phyloP scores from a whole-genome alignment of 2,888 invertebrate genomes.

The Hedychridium roseum region DNA sequence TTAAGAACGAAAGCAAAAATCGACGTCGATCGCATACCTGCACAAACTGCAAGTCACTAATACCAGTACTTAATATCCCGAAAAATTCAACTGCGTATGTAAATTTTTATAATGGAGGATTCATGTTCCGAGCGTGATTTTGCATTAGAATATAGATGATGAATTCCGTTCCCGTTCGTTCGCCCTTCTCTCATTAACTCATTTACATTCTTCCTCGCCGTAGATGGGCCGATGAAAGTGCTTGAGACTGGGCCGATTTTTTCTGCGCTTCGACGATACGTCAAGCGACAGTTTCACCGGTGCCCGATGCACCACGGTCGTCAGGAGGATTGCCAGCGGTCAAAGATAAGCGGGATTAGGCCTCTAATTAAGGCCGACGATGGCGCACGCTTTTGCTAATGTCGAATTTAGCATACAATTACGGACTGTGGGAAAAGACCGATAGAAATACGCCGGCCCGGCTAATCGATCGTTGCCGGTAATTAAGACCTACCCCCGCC shows the following conservation, averaged over 20 bases:
- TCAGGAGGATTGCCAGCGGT: neutral
- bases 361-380: constrained; percentile 28
- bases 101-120: no score
- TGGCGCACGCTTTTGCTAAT: constrained; percentile 28
- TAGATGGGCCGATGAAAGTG: neutral
- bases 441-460: neutral
- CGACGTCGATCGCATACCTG: constrained; percentile 8
- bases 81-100: no score
- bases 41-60: neutral
- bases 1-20: neutral
- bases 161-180: neutral
- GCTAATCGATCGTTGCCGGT: neutral
- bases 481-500: no score
- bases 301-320: neutral
- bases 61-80: no score
- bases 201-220: neutral
- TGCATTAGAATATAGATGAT: no score
- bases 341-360: neutral
- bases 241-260: constrained; percentile 1
- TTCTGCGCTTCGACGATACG: constrained; percentile 16
- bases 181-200: neutral
- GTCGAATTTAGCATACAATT: constrained; percentile 31
- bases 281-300: neutral
- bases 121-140: no score
- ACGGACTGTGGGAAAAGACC: neutral